Base-by-base conservation (phyloP, 2,113 vertebrate species). In the Cyanocitta stelleri region DNA sequence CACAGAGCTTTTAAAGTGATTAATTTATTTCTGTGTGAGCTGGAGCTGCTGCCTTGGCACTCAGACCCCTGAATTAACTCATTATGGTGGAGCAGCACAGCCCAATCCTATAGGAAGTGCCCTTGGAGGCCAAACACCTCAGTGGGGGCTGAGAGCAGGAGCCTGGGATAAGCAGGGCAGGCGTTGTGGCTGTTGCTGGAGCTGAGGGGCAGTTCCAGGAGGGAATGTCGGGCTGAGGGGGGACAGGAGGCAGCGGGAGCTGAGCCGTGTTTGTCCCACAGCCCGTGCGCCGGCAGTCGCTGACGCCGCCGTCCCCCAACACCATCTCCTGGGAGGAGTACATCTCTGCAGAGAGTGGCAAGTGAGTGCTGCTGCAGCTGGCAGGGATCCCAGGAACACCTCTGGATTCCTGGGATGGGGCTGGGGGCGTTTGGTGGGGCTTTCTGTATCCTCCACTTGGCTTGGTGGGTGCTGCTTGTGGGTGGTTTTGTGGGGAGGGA, bases 321-420 rank as follows among this genome's bases (percentile, higher is more conserved):
- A 99, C 98, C 44, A 99, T 99, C 87, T 99, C 99, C 5, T 99
- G 99, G 99, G 99, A 99, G 76, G 99, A 99, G 80, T 99, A 99
- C 97, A 99, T 99, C 95, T 98, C 98, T 78, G 98, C 99, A 30
- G 99, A 99, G 96, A 98, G 98, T n/a, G 99, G 99, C 94, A 99
- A 99, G 99, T 99, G 97, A 82, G 99, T 97, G 26, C 27, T 27
- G 26, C 22, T 13, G 84, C 11, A 1, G 0, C 32, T 44, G 26
- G 1, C 59, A 20, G 32, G 16, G 22, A 0, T 15, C 1, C 41
- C 63, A 10, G 73, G 73, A 37, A 33, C 46, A 0, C 54, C 73
- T 19, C 73, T 44, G 84, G 0, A 1, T 6, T n/a, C 37, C 46
- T 51, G 73, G 21, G 0, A 1, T 13, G 44, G 71, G 49, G 20